Conservation (phyloP, 2,797 vertebrate genomes). For the Gymnoscopelus braueri region DNA sequence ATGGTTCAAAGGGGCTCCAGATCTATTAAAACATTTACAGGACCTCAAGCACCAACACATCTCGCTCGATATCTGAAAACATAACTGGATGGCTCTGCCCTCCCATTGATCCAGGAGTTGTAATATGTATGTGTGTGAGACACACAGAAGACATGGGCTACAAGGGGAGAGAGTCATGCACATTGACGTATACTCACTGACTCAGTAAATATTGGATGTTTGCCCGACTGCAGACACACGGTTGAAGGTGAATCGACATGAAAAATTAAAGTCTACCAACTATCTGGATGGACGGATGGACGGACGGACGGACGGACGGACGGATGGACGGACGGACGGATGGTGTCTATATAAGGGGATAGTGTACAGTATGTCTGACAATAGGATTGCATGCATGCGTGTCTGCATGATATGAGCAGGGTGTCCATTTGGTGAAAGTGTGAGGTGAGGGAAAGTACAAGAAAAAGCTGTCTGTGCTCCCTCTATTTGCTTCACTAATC, state of each 20-base stretch:
- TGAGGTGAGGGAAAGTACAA: constrained; percentile 17
- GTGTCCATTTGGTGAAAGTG: too few relatives aligned
- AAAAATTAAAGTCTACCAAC: constrained; percentile 52
- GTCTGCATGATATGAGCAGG: neutral
- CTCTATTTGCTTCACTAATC: neutral
- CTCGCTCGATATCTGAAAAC: constrained; percentile 62
- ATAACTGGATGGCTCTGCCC: constrained; percentile 57
- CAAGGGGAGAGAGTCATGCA: neutral
- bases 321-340: too few relatives aligned
- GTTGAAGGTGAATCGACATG: constrained; percentile 47
- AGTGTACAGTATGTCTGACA: neutral
- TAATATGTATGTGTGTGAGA: constrained; percentile 37
- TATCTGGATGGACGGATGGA: constrained; percentile 41
- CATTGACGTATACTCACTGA: constrained; percentile 10
- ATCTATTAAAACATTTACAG: constrained; percentile 70
- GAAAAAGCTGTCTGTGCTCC: neutral
- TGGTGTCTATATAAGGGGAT: neutral
- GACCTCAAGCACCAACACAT: constrained; percentile 64
- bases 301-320: constrained; percentile 39
- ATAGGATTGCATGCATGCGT: constrained; percentile 3
- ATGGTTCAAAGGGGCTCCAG: constrained; percentile 53
- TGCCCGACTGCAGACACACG: constrained; percentile 41
- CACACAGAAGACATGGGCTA: neutral
- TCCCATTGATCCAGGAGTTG: constrained; percentile 53
- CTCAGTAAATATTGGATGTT: constrained; percentile 51